These are phyloP conservation scores for Sitta europaea DNA, from an alignment of 2,113 vertebrate species.

Conservation along the genomic window DNA sequence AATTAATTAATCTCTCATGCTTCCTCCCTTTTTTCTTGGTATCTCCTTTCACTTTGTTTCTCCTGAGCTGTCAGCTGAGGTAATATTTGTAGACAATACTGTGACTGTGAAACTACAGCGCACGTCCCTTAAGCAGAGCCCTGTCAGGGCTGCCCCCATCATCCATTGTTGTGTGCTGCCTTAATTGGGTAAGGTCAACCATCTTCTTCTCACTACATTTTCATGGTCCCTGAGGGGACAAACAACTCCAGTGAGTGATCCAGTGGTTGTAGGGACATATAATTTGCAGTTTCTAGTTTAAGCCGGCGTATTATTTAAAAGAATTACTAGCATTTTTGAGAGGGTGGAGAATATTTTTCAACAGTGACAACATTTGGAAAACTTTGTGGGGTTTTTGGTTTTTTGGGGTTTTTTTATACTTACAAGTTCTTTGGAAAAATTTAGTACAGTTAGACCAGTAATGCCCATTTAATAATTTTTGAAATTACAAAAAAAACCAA, in stretches of 20 bases:
- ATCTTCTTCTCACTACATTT: background rate
- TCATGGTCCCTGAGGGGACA: background rate
- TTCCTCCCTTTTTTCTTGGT: background rate
- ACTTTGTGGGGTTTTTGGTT: background rate
- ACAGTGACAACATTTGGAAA: background rate
- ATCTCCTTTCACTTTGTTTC: background rate
- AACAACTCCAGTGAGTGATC: background rate
- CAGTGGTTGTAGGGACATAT: background rate
- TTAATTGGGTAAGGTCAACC: conserved; percentile 69
- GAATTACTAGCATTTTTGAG: background rate
- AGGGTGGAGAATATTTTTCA: background rate
- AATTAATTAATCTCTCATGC: conserved; percentile 7
- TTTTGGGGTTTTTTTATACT: background rate
- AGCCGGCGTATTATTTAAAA: background rate
- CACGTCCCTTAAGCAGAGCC: background rate
- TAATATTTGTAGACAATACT: conserved; percentile 36
- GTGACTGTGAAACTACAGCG: background rate
- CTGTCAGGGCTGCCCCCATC: background rate
- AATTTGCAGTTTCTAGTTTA: background rate
- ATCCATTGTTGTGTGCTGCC: background rate
- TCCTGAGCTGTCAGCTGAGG: background rate
- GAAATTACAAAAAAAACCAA: background rate
- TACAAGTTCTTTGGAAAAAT: background rate
- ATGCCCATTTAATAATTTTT: too few species aligned
- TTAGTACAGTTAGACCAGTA: background rate